A percentile compares a stretch with the other conserved stretches of the same genome.
Conservation (phyloP, 1,140 invertebrate species). For the honey bee (Apis mellifera) region Amel_HAv3.1 CM009931.2:12876001-12876500, state of each 20-base stretch:
- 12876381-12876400: neutral
- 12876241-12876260: neutral
- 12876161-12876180: slow-evolving; percentile 49
- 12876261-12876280: slow-evolving; percentile 14
- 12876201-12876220: slow-evolving; percentile 51
- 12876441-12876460: too few species aligned
- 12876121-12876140: slow-evolving; percentile 13
- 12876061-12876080: too few species aligned
- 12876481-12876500: too few species aligned
- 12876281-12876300: slow-evolving; percentile 18
- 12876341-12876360: neutral
- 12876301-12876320: neutral
- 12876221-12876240: slow-evolving; percentile 26
- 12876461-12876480: too few species aligned
- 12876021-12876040: too few species aligned
- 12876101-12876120: neutral
- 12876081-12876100: neutral
- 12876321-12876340: neutral
- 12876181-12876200: slow-evolving; percentile 43
- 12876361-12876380: neutral
- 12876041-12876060: too few species aligned
- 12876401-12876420: neutral
- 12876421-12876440: neutral
- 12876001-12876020: too few species aligned
- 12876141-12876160: slow-evolving; percentile 12